Base-by-base conservation (phyloP, 2,888 invertebrate species). In the Chaitophorus viminalis region DNA sequence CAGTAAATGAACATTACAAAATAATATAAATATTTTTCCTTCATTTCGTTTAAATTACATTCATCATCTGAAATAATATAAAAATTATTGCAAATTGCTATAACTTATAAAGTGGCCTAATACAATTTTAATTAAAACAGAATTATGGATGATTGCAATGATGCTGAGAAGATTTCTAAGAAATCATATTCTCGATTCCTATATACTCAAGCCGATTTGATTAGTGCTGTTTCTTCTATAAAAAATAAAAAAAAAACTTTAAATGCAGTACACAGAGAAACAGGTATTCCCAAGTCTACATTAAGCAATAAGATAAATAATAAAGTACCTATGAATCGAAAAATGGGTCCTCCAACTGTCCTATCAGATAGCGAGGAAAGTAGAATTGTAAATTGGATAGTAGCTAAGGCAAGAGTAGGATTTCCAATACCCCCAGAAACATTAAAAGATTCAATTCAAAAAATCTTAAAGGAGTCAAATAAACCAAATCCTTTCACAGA, bases 201-300 rank as follows among this genome's bases (percentile, higher is more conserved):
- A 54, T 54, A 54, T 54, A 54, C 54, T 8, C 54, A 54, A 54
- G 54, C 54, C 14, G 54, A 54, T 8, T 54, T 54, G 14, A 54
- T 54, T 54, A 54, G 14, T 54, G 54, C 54, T 54, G 54, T 54
- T 54, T 54, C 54, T 54, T 54, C 54, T 54, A 4, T 39, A 75
- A 18, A 46, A 75, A 39, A 75, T 39, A 39, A 39, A 75, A n/a
- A 75, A 39, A 75, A 75, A 52, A 76, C 29, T 31, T 76, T 76
- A 31, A 76, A 76, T 76, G 18, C 6, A 52, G 18, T 76, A 2
- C 31, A 9, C 31, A 31, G 21, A 76, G 29, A 76, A 75, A 75
- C 14, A 46, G 75, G n/a, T 46, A 76, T 52, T 76, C 29, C 46
- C 46, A 76, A 46, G 17, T 77, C 18, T 31, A 77, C 31, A 31